Percentiles rank a stretch among this genome's conserved stretches.
Conservation (phyloP, 2,888 invertebrate genomes). For the Archips crataeganus region DNA sequence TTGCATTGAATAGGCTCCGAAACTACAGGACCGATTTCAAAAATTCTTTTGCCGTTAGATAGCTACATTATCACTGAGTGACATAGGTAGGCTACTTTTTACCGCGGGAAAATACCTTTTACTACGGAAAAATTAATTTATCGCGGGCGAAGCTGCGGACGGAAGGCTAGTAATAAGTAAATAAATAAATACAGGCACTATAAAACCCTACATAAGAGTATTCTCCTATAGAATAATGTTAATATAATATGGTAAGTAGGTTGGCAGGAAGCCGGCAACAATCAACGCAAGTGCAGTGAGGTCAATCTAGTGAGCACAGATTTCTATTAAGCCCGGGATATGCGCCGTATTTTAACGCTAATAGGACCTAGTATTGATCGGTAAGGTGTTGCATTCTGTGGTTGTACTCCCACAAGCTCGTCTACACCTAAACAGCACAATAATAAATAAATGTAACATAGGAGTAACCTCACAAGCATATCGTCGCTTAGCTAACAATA, state of each 20-base stretch:
- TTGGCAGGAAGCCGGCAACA: constrained; percentile 20
- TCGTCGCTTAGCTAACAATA: too few species aligned
- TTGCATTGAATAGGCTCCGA: too few species aligned
- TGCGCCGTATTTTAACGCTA: background rate
- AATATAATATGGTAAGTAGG: constrained; percentile 1
- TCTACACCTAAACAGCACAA: background rate
- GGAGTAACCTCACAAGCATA: background rate
- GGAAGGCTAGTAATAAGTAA: too few species aligned
- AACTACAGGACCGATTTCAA: too few species aligned
- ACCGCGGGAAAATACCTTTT: too few species aligned
- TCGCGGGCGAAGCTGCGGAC: too few species aligned
- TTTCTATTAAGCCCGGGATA: constrained; percentile 1
- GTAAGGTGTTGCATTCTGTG: background rate
- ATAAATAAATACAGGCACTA: background rate
- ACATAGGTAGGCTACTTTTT: too few species aligned
- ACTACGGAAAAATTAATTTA: too few species aligned
- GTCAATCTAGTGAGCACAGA: constrained; percentile 24
- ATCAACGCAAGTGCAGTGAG: constrained; percentile 28
- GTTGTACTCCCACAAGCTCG: background rate
- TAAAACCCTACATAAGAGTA: background rate
- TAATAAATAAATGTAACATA: background rate
- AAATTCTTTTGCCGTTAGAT: too few species aligned
- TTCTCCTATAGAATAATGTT: background rate
- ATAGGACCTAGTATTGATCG: background rate
- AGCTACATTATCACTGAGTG: too few species aligned